Percentiles rank a stretch among this genome's conserved stretches.
Evolutionary conservation across 2,888 invertebrate genomes (phyloP).

Genomic region (Conistra vaccinii): DNA sequence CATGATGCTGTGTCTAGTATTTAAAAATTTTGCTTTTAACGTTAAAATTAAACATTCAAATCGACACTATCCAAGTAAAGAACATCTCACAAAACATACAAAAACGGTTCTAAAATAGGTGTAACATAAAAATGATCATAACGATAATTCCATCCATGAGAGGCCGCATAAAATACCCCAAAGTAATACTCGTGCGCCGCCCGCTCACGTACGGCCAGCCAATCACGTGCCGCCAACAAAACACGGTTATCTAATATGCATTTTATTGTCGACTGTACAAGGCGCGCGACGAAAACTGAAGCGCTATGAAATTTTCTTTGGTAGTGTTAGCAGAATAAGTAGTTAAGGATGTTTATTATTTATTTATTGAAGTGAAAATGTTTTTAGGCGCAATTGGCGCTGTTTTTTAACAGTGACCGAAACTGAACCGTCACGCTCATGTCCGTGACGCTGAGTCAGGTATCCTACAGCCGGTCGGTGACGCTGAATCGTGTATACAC

Average conservation of each 20-base stretch:
- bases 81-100: conserved; percentile 16
- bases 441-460: background rate
- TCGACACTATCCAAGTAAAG: background rate
- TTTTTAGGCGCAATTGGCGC: background rate
- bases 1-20: background rate
- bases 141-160: conserved; percentile 63
- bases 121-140: conserved; percentile 43
- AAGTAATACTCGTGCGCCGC: conserved; percentile 66
- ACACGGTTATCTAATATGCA: conserved; percentile 89
- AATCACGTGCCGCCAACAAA: conserved; percentile 88
- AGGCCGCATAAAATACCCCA: conserved; percentile 62
- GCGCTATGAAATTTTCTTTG: conserved; percentile 68
- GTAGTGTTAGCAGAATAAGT: conserved; percentile 75
- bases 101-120: conserved; percentile 29
- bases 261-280: conserved; percentile 84
- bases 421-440: background rate
- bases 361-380: background rate
- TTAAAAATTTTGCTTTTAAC: background rate
- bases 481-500: background rate
- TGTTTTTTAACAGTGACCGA: background rate
- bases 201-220: conserved; percentile 70
- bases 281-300: conserved; percentile 77
- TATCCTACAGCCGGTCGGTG: background rate
- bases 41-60: background rate
- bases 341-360: background rate